Evolutionary conservation across 1,140 invertebrate genomes (phyloP).

Genomic region (Antheraea mylitta): DNA sequence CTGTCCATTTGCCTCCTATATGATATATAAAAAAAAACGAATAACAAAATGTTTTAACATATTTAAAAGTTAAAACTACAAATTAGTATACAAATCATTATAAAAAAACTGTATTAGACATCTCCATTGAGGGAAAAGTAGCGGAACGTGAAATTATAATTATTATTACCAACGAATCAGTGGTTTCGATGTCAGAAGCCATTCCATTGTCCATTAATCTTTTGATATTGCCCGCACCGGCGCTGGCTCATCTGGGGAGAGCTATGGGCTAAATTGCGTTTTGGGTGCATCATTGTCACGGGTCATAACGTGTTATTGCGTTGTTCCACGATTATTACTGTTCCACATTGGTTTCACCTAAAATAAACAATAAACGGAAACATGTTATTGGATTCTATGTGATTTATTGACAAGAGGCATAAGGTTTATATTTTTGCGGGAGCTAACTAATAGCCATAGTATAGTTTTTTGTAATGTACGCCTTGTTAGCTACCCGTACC

Average conservation of each 20-base stretch:
- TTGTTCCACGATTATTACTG: not conserved
- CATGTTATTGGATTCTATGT: conserved; percentile 1
- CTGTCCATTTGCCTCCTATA: too few relatives aligned
- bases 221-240: conserved; percentile 30
- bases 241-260: conserved; percentile 11
- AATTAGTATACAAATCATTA: not conserved
- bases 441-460: too few relatives aligned
- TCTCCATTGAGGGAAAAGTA: not conserved
- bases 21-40: too few relatives aligned
- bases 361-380: not conserved
- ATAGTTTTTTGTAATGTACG: too few relatives aligned
- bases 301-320: not conserved
- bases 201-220: conserved; percentile 35
- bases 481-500: too few relatives aligned
- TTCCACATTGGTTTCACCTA: not conserved
- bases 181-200: conserved; percentile 28
- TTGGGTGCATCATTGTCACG: conserved; percentile 15
- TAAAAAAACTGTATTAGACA: not conserved
- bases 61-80: too few relatives aligned
- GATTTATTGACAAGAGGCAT: too few relatives aligned
- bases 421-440: too few relatives aligned
- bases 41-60: too few relatives aligned
- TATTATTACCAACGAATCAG: conserved; percentile 17
- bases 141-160: conserved; percentile 7
- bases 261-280: conserved; percentile 32